Percentiles rank a stretch among this genome's conserved stretches.
Conservation (phyloP, 1,140 invertebrate genomes). For the Delia radicum region DNA sequence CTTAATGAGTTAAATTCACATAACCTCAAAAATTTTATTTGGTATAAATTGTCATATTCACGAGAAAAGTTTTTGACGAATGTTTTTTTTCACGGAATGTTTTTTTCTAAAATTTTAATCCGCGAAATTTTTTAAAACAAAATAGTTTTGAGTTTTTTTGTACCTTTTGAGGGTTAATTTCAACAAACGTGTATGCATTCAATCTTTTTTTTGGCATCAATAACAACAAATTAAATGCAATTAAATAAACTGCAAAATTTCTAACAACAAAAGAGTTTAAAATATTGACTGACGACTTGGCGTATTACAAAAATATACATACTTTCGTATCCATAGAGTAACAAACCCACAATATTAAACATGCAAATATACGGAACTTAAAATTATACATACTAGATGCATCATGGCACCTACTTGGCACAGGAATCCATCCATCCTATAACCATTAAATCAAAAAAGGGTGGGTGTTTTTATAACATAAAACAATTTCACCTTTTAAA, state of each 20-base stretch:
- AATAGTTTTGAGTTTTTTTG: no score
- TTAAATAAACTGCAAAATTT: not conserved
- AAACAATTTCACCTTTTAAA: not conserved
- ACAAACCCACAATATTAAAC: not conserved
- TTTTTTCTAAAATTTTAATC: no score
- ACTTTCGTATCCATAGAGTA: no score
- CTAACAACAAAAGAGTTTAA: not conserved
- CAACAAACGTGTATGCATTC: not conserved
- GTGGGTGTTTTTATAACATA: not conserved
- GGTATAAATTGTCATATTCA: no score
- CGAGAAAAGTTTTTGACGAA: no score
- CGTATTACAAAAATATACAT: no score
- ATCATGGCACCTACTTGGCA: slow-evolving; percentile 3
- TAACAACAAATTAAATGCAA: not conserved
- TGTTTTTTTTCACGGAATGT: no score
- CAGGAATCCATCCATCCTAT: not conserved
- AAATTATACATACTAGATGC: not conserved
- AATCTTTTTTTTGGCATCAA: not conserved
- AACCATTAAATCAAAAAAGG: not conserved
- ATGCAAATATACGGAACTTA: slow-evolving; percentile 1
- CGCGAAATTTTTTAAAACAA: no score
- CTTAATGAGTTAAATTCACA: no score
- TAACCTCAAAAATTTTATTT: no score
- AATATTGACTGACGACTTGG: not conserved
- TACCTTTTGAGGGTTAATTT: no score